Conservation (phyloP, 1,140 invertebrate genomes). For the Aphelenchoides avenae region DNA sequence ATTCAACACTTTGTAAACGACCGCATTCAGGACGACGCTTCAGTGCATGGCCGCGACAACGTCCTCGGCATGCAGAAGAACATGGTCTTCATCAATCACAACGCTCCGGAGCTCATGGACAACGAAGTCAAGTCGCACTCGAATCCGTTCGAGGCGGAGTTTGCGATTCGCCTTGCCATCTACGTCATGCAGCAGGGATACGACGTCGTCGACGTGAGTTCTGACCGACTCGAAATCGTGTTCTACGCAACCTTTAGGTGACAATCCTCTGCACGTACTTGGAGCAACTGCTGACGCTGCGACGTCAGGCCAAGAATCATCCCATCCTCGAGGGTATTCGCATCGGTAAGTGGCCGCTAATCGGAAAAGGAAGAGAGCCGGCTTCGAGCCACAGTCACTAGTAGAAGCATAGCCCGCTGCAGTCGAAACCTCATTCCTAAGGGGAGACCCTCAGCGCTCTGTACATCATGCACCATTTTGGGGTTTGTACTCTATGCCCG, state of each 20-base stretch:
- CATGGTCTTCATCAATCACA: constrained; percentile 61
- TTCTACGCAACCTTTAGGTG: constrained; percentile 49
- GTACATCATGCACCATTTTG: no score
- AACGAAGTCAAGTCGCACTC: constrained; percentile 57
- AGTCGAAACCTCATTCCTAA: no score
- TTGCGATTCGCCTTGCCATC: constrained; percentile 49
- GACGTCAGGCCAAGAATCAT: constrained; percentile 26
- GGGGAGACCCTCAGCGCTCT: no score
- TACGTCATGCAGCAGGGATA: constrained; percentile 61
- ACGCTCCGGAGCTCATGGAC: constrained; percentile 44
- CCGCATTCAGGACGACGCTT: constrained; percentile 56
- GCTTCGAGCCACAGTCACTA: no score
- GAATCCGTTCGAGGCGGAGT: constrained; percentile 60
- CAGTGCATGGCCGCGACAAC: constrained; percentile 48
- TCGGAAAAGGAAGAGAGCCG: no score
- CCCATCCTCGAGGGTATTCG: constrained; percentile 44
- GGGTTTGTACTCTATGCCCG: no score
- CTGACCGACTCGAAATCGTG: constrained; percentile 5
- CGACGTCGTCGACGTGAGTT: constrained; percentile 11
- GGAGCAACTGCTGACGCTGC: constrained; percentile 59
- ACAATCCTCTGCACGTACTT: constrained; percentile 61
- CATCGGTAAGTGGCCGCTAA: no score
- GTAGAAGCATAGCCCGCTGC: no score
- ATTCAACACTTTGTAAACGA: no score
- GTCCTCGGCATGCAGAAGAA: constrained; percentile 59